A percentile compares a stretch with the other conserved stretches of the same genome.
These are phyloP conservation scores for Synergus umbraculus DNA, from an alignment of 2,888 invertebrate genomes.

Conservation along the genomic window DNA sequence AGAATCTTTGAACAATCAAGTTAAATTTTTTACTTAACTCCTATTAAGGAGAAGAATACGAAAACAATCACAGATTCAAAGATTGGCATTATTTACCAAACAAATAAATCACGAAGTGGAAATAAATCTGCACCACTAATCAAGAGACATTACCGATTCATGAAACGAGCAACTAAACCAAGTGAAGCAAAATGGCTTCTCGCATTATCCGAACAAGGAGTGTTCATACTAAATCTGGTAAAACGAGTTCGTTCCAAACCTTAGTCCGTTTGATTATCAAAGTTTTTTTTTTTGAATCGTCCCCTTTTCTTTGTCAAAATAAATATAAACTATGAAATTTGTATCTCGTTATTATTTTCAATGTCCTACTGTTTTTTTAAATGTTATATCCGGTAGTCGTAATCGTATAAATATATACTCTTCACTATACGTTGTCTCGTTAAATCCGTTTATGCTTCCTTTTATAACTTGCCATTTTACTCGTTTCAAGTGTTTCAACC, in stretches of 20 bases:
- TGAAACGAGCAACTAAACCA: not conserved
- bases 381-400: slow-evolving; percentile 23
- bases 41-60: not conserved
- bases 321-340: not conserved
- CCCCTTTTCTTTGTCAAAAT: not conserved
- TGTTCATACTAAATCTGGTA: slow-evolving; percentile 42
- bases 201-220: slow-evolving; percentile 42
- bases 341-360: not conserved
- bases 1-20: too few species aligned
- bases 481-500: slow-evolving; percentile 45
- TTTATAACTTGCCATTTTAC: slow-evolving; percentile 48
- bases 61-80: not conserved
- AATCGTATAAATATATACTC: slow-evolving; percentile 40
- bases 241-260: slow-evolving; percentile 38
- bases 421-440: slow-evolving; percentile 43
- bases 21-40: too few species aligned
- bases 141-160: not conserved
- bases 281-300: not conserved
- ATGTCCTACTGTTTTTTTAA: not conserved
- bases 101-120: not conserved
- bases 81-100: not conserved
- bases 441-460: slow-evolving; percentile 51
- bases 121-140: not conserved
- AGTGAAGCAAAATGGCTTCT: slow-evolving; percentile 37
- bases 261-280: not conserved